Conservation (phyloP, 2,113 vertebrate genomes). For the Morone chrysops region DNA sequence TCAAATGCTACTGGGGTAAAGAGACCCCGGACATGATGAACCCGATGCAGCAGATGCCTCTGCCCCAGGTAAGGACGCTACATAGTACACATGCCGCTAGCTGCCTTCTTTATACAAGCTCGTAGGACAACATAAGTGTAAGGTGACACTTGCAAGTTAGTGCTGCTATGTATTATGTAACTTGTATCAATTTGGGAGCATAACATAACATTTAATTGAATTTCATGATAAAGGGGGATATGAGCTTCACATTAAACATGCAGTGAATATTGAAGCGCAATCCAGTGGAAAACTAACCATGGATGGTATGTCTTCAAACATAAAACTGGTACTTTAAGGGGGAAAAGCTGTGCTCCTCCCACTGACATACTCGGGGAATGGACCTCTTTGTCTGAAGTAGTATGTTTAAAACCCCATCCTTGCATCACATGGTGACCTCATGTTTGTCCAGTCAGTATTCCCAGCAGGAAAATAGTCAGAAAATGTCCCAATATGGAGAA, state of each 20-base stretch:
- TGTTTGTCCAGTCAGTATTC: background rate
- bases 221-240: background rate
- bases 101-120: background rate
- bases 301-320: background rate
- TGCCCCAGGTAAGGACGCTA: slow-evolving; percentile 79
- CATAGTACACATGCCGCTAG: no score
- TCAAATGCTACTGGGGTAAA: slow-evolving; percentile 99
- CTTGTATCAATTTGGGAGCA: background rate
- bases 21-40: slow-evolving; percentile 94
- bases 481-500: background rate
- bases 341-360: background rate
- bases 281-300: background rate
- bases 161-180: background rate
- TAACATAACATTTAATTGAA: background rate
- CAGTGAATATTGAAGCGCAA: background rate
- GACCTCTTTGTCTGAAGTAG: background rate
- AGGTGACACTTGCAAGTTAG: background rate
- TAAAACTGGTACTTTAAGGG: background rate
- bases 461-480: background rate
- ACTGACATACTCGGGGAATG: background rate
- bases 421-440: background rate
- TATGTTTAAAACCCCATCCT: background rate
- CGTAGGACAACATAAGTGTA: no score
- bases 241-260: background rate
- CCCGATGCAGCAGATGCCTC: slow-evolving; percentile 90